phyloP scores from a whole-genome alignment of 1,140 invertebrate genomes.

The Euura saliciscinereae region DNA sequence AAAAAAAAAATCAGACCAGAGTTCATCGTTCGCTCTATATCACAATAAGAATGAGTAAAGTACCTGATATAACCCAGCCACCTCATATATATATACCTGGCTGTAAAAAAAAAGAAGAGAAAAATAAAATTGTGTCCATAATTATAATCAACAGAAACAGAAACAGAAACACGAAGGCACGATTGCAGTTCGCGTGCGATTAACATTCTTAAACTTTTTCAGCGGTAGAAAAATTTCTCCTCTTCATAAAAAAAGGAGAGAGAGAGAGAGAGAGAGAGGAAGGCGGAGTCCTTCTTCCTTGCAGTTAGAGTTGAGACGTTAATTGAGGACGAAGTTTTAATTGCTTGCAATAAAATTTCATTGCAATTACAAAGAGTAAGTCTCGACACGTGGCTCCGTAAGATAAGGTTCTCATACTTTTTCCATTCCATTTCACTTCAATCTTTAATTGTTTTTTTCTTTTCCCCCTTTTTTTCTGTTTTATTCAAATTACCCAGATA shows the following conservation, averaged over 20 bases:
- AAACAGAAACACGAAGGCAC: neutral
- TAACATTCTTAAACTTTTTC: no score
- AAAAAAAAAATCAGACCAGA: no score
- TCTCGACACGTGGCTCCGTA: neutral
- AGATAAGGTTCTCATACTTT: neutral
- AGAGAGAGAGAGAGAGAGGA: neutral
- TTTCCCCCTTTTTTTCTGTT: neutral
- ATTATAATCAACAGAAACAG: neutral
- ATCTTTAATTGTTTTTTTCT: neutral
- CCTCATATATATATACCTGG: no score
- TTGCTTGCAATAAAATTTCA: neutral
- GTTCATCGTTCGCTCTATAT: no score
- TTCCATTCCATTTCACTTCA: neutral
- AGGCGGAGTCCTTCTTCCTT: neutral
- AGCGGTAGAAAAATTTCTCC: no score
- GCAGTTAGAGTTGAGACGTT: neutral
- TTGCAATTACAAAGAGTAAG: neutral
- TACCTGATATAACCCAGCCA: no score
- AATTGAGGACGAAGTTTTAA: constrained; percentile 2
- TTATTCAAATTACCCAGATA: no score
- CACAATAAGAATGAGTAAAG: no score
- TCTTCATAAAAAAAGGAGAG: neutral
- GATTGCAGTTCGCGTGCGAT: no score
- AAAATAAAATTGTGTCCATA: no score
- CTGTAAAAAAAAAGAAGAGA: no score